A percentile compares a stretch with the other conserved stretches of the same genome.
Conservation (phyloP, 1,140 invertebrate genomes). For the Neotoxoptera formosana region DNA sequence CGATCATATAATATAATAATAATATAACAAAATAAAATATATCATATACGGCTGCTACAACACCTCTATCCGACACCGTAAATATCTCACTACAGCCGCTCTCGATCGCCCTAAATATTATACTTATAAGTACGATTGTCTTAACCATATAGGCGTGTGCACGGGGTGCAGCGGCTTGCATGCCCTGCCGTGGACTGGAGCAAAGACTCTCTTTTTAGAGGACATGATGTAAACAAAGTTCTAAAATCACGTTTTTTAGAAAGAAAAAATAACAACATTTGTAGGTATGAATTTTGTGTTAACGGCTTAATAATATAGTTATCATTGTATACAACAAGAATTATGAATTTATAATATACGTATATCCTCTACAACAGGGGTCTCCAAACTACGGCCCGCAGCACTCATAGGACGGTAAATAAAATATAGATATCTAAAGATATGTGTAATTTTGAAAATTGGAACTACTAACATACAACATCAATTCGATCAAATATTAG, state of each 20-base stretch:
- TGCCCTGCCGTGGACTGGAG: not conserved
- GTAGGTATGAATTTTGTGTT: no score
- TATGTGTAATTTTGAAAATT: no score
- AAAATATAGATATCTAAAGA: no score
- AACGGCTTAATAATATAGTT: no score
- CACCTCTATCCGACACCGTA: not conserved
- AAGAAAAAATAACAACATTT: not conserved
- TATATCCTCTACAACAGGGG: no score
- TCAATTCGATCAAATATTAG: no score
- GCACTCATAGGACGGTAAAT: no score
- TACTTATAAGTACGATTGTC: not conserved
- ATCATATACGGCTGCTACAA: not conserved
- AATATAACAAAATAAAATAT: not conserved
- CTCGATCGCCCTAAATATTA: not conserved
- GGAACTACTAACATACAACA: no score
- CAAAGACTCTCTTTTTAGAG: not conserved
- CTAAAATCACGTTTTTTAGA: not conserved
- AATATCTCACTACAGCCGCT: not conserved
- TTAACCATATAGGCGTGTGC: not conserved
- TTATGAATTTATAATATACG: no score
- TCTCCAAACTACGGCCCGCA: no score
- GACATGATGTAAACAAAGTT: not conserved
- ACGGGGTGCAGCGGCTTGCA: not conserved
- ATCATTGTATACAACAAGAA: no score
- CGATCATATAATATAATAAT: not conserved